phyloP scores from a whole-genome alignment of 2,113 vertebrate species.

The Chaenogobius annularis region DNA sequence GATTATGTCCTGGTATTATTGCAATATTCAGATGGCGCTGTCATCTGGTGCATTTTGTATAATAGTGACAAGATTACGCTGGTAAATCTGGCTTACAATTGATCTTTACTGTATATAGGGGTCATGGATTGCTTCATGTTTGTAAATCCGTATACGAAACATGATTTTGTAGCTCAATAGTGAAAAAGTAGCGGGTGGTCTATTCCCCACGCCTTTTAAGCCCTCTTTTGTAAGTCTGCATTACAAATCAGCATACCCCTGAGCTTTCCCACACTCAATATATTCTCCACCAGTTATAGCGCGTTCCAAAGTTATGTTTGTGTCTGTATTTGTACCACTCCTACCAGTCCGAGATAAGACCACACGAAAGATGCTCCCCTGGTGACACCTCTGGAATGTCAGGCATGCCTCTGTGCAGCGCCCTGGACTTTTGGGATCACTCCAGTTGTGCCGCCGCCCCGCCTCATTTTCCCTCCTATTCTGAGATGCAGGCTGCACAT shows the following conservation, averaged over 20 bases:
- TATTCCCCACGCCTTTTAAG: conserved; percentile 31
- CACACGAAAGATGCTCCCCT: conserved; percentile 48
- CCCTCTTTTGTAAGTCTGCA: conserved; percentile 31
- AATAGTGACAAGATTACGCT: conserved; percentile 34
- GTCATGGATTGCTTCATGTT: background rate
- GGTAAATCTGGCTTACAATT: conserved; percentile 3
- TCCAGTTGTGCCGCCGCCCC: conserved; percentile 22
- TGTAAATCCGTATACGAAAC: background rate
- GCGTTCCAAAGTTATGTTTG: conserved; percentile 21
- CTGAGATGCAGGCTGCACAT: conserved; percentile 25
- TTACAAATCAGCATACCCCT: conserved; percentile 37
- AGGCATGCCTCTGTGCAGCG: conserved; percentile 49
- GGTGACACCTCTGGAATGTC: conserved; percentile 64
- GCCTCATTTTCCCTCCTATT: conserved; percentile 37
- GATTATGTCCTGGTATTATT: conserved; percentile 43
- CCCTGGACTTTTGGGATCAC: conserved; percentile 37
- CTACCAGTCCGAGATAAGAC: conserved; percentile 37
- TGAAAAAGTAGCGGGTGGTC: conserved; percentile 15
- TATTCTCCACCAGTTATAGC: conserved; percentile 21
- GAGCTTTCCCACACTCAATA: conserved; percentile 28
- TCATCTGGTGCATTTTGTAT: conserved; percentile 48
- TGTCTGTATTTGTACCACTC: conserved; percentile 38
- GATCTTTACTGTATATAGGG: background rate
- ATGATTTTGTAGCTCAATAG: background rate
- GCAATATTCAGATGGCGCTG: conserved; percentile 41